Percentiles rank a stretch among this genome's conserved stretches.
These are phyloP conservation scores for Amaurobius ferox DNA, from an alignment of 2,888 invertebrate species.

Conservation along the genomic window DNA sequence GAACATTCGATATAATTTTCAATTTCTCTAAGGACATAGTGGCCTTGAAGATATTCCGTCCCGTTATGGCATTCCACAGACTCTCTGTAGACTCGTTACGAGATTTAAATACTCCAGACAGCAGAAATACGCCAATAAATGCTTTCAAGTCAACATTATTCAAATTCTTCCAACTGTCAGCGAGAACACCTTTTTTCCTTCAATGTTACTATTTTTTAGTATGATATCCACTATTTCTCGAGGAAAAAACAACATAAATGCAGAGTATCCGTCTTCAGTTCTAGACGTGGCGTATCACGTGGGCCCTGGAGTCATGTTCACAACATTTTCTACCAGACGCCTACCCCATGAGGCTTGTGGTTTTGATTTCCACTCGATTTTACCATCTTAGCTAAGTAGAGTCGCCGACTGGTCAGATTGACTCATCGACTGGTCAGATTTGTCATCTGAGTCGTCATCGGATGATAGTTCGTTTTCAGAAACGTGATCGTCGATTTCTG, in stretches of 20 bases:
- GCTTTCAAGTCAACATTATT: too few species aligned
- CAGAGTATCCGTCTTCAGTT: not conserved
- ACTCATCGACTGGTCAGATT: not conserved
- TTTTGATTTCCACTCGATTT: too few species aligned
- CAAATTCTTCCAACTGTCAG: slow-evolving; percentile 3
- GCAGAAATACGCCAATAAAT: slow-evolving; percentile 1
- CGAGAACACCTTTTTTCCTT: not conserved
- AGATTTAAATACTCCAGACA: too few species aligned
- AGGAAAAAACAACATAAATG: not conserved
- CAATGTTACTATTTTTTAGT: not conserved
- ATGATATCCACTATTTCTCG: not conserved
- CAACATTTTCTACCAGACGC: slow-evolving; percentile 1
- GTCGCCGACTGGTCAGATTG: not conserved
- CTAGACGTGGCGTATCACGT: not conserved
- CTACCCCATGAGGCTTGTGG: too few species aligned
- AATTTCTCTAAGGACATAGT: not conserved
- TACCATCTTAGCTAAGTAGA: too few species aligned
- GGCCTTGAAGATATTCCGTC: not conserved
- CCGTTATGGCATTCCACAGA: too few species aligned
- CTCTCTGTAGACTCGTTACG: too few species aligned
- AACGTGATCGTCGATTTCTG: not conserved
- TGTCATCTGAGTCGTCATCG: too few species aligned
- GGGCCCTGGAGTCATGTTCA: not conserved
- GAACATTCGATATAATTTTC: not conserved
- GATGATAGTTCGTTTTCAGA: slow-evolving; percentile 3